Conservation (phyloP, 2,797 vertebrate genomes). For the Rhynchonycteris naso region DNA sequence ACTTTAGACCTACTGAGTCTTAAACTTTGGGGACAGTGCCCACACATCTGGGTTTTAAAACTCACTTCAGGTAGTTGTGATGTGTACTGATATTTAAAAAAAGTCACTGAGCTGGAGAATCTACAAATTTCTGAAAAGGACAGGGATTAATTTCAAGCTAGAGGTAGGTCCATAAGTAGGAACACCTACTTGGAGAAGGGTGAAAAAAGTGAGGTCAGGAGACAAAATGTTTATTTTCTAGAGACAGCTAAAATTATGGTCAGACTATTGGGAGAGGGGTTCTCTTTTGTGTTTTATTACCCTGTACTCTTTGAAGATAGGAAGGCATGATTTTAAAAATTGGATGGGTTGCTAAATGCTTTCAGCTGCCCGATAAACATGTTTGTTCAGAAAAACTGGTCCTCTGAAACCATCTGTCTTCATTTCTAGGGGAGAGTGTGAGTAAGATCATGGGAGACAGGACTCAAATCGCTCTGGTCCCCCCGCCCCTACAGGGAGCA, state of each 20-base stretch:
- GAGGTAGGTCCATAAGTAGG: neutral
- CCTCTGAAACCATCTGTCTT: neutral
- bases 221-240: neutral
- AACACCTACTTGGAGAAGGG: neutral
- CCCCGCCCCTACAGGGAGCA: neutral
- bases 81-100: neutral
- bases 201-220: neutral
- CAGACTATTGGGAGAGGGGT: neutral
- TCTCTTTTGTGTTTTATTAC: neutral
- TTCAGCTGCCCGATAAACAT: neutral
- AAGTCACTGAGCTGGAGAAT: neutral
- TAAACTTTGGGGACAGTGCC: neutral
- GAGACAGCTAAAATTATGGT: neutral
- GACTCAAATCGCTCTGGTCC: neutral
- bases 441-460: neutral
- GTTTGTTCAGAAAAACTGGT: neutral
- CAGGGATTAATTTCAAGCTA: neutral
- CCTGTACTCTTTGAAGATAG: neutral
- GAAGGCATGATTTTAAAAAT: neutral
- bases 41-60: constrained; percentile 12
- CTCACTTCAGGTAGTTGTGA: neutral
- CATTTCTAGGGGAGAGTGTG: constrained; percentile 1
- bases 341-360: neutral
- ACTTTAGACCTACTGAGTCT: neutral
- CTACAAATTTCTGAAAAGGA: neutral